phyloP scores from a whole-genome alignment of 2,888 invertebrate genomes.

The Euproctis similis region DNA sequence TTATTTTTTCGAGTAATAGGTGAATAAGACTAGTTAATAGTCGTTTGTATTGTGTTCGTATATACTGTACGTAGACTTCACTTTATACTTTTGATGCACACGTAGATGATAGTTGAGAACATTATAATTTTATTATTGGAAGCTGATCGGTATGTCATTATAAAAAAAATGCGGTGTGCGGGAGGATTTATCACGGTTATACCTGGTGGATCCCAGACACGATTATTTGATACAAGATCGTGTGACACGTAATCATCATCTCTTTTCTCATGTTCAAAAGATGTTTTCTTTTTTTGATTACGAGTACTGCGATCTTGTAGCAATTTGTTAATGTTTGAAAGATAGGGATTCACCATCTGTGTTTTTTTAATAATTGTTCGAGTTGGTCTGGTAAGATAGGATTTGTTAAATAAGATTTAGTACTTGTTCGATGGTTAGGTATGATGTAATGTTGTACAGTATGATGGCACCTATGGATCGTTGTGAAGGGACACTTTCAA shows the following conservation, averaged over 20 bases:
- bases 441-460: slow-evolving; percentile 45
- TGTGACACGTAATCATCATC: slow-evolving; percentile 31
- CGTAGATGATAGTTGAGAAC: slow-evolving; percentile 58
- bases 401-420: slow-evolving; percentile 62
- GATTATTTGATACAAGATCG: slow-evolving; percentile 25
- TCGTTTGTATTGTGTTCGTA: slow-evolving; percentile 61
- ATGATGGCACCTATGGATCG: slow-evolving; percentile 62
- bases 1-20: slow-evolving; percentile 56
- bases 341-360: slow-evolving; percentile 32
- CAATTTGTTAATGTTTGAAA: slow-evolving; percentile 16
- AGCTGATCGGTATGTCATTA: slow-evolving; percentile 65
- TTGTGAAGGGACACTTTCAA: slow-evolving; percentile 65
- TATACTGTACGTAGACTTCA: slow-evolving; percentile 66
- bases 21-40: slow-evolving; percentile 65
- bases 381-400: slow-evolving; percentile 59
- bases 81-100: slow-evolving; percentile 69
- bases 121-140: slow-evolving; percentile 60
- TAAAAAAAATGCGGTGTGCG: slow-evolving; percentile 60
- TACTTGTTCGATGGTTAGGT: slow-evolving; percentile 63
- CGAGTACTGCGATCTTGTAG: slow-evolving; percentile 30
- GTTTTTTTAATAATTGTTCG: slow-evolving; percentile 40
- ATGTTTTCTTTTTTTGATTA: slow-evolving; percentile 31
- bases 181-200: slow-evolving; percentile 42
- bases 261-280: slow-evolving; percentile 25
- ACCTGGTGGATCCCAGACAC: slow-evolving; percentile 36